These are phyloP conservation scores for Nothobranchius kuhntae DNA, from an alignment of 2,113 vertebrate genomes.

Conservation along the genomic window DNA sequence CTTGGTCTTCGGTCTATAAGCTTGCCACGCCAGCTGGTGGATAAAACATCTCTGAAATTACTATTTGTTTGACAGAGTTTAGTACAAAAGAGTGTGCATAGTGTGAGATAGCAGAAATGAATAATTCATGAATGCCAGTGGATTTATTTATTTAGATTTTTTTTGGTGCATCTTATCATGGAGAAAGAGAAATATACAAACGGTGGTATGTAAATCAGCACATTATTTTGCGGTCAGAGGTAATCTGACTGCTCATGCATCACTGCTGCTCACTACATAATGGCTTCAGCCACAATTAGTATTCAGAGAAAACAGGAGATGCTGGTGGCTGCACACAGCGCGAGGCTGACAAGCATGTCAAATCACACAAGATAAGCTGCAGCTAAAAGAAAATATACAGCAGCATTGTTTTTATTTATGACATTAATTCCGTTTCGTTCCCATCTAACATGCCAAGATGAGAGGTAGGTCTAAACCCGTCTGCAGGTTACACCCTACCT, in stretches of 20 bases:
- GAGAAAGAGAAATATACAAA: constrained; percentile 54
- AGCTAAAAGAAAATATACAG: constrained; percentile 64
- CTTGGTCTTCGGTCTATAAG: background rate
- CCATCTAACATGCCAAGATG: constrained; percentile 48
- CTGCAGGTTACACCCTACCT: constrained; percentile 37
- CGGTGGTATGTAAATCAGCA: constrained; percentile 69
- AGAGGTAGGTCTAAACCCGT: constrained; percentile 44
- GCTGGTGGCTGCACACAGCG: constrained; percentile 52
- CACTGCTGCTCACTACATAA: constrained; percentile 63
- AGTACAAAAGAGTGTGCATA: constrained; percentile 27
- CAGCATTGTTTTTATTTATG: constrained; percentile 66
- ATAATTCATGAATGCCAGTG: constrained; percentile 68
- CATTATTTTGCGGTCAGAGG: constrained; percentile 73
- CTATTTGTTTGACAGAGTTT: constrained; percentile 31
- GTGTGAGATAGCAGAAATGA: constrained; percentile 53
- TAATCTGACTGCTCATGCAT: constrained; percentile 72
- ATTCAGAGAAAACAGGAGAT: constrained; percentile 71
- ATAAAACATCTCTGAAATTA: constrained; percentile 48
- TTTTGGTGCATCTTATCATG: constrained; percentile 64
- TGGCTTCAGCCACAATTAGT: constrained; percentile 73
- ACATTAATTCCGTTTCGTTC: constrained; percentile 69
- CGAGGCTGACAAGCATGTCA: constrained; percentile 68
- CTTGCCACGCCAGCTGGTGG: background rate
- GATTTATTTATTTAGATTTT: constrained; percentile 26
- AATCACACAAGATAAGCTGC: constrained; percentile 68